Conservation (phyloP, 2,113 vertebrate species). For the Anoplopoma fimbria region DNA sequence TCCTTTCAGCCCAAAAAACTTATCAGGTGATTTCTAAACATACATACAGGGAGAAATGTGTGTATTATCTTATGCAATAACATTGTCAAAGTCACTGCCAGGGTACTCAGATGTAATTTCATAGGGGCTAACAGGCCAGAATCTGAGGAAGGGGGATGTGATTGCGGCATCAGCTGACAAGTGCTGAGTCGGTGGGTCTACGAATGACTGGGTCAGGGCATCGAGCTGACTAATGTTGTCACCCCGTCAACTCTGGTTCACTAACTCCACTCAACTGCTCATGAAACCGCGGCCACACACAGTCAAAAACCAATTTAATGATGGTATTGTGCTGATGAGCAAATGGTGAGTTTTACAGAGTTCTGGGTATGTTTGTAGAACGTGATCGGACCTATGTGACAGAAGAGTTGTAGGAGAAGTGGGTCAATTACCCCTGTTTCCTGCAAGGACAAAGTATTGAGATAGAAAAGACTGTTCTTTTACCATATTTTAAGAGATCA, state of each 20-base stretch:
- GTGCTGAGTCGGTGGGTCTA: conserved; percentile 49
- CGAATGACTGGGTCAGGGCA: conserved; percentile 27
- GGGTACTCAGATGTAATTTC: conserved; percentile 51
- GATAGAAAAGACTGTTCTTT: too few species aligned
- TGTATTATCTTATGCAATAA: conserved; percentile 13
- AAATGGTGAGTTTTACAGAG: conserved; percentile 1
- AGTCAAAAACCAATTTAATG: not conserved
- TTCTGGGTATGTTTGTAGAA: not conserved
- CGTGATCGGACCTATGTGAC: not conserved
- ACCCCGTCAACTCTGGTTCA: conserved; percentile 46
- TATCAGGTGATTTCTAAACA: not conserved
- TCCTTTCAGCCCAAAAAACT: not conserved
- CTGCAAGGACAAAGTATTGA: too few species aligned
- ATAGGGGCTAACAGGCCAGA: conserved; percentile 38
- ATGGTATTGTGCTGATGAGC: not conserved
- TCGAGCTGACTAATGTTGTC: conserved; percentile 53
- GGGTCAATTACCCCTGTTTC: too few species aligned
- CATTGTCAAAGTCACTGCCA: conserved; percentile 15
- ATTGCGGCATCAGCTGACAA: conserved; percentile 46
- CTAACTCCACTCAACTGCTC: conserved; percentile 31
- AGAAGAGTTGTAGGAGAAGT: not conserved
- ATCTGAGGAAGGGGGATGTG: conserved; percentile 9
- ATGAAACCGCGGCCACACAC: conserved; percentile 36
- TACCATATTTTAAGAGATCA: not conserved
- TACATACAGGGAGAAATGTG: not conserved